These are phyloP conservation scores for Athalia cordata DNA, from an alignment of 2,888 invertebrate species.

Conservation along the genomic window DNA sequence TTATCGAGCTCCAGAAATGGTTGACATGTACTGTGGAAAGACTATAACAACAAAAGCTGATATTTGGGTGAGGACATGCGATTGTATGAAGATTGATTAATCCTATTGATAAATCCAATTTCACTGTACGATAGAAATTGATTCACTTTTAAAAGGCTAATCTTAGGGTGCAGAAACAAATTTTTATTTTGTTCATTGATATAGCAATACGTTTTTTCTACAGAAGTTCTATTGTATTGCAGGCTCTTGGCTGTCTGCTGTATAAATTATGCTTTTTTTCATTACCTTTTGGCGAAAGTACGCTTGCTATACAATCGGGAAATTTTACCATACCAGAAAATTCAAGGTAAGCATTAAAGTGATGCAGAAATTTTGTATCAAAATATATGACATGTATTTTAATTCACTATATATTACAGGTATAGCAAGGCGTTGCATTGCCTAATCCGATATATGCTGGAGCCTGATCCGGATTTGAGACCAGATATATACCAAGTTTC, in stretches of 20 bases:
- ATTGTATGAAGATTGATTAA: not conserved
- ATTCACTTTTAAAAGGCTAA: conserved; percentile 1
- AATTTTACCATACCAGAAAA: conserved; percentile 89
- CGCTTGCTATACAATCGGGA: conserved; percentile 93
- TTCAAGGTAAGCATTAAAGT: conserved; percentile 76
- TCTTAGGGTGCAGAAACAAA: conserved; percentile 4
- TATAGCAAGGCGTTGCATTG: conserved; percentile 69
- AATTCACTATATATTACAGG: conserved; percentile 54
- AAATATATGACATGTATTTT: conserved; percentile 19
- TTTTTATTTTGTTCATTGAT: conserved; percentile 9
- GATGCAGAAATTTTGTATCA: too few relatives aligned
- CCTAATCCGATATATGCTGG: conserved; percentile 83
- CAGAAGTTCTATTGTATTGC: conserved; percentile 59
- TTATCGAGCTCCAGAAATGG: conserved; percentile 95
- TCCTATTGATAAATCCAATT: conserved; percentile 25
- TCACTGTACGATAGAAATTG: not conserved
- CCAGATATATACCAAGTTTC: conserved; percentile 93
- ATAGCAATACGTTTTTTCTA: conserved; percentile 24
- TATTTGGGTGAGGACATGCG: conserved; percentile 81
- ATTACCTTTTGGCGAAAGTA: conserved; percentile 93
- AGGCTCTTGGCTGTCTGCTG: conserved; percentile 91
- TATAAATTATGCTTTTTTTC: conserved; percentile 93
- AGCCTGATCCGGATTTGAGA: conserved; percentile 86
- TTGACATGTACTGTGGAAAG: conserved; percentile 90
- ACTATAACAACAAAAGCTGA: conserved; percentile 90